Evolutionary conservation across 2,113 vertebrate genomes (phyloP), one percentile per base, ranked within the genome.

Genomic region (Melanocharis versteri): DNA sequence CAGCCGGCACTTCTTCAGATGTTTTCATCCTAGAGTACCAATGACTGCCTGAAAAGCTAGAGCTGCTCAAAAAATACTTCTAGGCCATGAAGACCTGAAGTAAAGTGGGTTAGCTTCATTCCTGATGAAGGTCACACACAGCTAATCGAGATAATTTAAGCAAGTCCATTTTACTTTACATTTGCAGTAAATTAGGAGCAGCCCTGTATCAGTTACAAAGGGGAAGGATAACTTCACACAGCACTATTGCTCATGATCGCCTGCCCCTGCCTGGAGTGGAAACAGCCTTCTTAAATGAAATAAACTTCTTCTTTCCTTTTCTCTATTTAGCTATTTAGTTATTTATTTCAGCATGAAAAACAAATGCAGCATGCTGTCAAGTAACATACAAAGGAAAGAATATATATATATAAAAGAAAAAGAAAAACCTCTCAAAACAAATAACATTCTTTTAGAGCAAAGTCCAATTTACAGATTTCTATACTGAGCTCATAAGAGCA

Each of bases 1-100:
- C 47, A 57, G 39, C 17, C 1, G 0, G 16, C 1, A 2, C 17
- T 57, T 57, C 83, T 71, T 48, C 0, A 0, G 8, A 39, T 3
- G 2, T 54, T 75, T 45, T 28, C 40, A 45, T 45, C 40, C 54
- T 19, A 26, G 28, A 68, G n/a, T 53, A 72, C 17, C 64, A 37
- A 3, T 17, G 45, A 71, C 53, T 40, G 13, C 45, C 80, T 37
- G 39, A 69, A 91, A 87, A 57, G 35, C 45, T 72, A 40, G 16
- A 66, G 42, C 45, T 91, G 68, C n/a, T 39, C 15, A n/a, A 2
- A 1, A 92, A 65, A 31, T n/a, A 37, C 54, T 83, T 81, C 58
- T 19, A 66, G 60, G 64, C 23, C 83, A 73, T 0, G 1, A 65
- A 76, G 60, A 80, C 10, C 30, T 54, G n/a, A 66, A 73, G 58